A percentile compares a stretch with the other conserved stretches of the same genome.
phyloP scores from a whole-genome alignment of 2,113 vertebrate genomes.

The Mobula hypostoma region DNA sequence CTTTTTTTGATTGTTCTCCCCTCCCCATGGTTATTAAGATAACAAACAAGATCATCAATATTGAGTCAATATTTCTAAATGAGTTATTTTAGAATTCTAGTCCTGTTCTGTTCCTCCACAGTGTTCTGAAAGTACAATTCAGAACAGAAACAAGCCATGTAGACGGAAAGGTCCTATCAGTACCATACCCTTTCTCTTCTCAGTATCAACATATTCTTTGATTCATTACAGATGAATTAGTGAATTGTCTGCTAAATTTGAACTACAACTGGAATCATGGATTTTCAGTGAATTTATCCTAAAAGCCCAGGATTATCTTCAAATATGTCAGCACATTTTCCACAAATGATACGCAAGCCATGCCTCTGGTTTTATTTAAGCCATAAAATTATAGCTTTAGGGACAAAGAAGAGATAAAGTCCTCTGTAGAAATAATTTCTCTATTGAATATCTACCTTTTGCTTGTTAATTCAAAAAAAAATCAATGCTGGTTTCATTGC shows the following conservation, averaged over 20 bases:
- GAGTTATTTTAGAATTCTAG: neutral
- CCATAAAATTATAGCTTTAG: neutral
- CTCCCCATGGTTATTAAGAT: neutral
- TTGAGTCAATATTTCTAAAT: neutral
- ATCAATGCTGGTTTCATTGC: neutral
- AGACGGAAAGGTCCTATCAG: neutral
- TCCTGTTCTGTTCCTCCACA: neutral
- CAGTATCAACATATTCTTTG: neutral
- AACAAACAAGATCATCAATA: neutral
- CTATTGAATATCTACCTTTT: neutral
- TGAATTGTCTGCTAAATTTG: neutral
- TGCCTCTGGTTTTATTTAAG: neutral
- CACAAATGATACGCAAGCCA: neutral
- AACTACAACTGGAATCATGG: neutral
- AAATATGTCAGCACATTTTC: neutral
- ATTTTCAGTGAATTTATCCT: neutral
- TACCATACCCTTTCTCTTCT: no score
- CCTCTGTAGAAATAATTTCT: neutral
- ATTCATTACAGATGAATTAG: neutral
- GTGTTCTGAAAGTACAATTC: neutral
- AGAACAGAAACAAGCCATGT: neutral
- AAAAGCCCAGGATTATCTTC: neutral
- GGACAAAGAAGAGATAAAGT: constrained; percentile 19
- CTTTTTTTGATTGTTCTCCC: neutral
- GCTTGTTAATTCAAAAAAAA: constrained; percentile 27